Base-by-base conservation (phyloP, 2,797 vertebrate genomes). In the Octomys mimax region DNA sequence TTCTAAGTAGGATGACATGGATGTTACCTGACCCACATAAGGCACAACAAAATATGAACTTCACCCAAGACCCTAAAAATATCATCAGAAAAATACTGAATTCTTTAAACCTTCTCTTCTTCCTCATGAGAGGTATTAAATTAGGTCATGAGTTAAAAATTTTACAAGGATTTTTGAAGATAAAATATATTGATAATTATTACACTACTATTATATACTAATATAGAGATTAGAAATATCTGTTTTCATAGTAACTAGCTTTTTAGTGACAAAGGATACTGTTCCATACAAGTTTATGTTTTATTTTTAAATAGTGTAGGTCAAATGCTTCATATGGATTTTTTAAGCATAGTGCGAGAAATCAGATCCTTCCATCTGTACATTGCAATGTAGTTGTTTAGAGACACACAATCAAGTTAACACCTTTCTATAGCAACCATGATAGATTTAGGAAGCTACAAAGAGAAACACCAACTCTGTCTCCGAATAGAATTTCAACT, bases 111-210 rank as follows among this genome's bases (percentile, higher is more conserved):
- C 1, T 71, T 62, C 24, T 54, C 26, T 66, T 64, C 31, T 16
- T 46, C 36, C 18, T 85, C 28, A 79, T 54, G 10, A 16, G 70
- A 36, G 36, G 9, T 2, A 79, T 71, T n/a, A 13, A 42, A 7
- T 83, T 36, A 59, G 3, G 22, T 79, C 71, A 33, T 85, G 64
- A 59, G 77, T 87, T 88, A 87, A 94, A 81, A 59, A 31, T n/a
- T 79, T 28, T 21, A 52, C 36, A 19, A 16, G 1, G 0, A 36
- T 68, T n/a, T 85, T 68, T 42, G 12, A 81, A 31, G 61, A 59
- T 64, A 42, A 73, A 95, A 68, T 85, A 4, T 85, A 83, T 31
- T 89, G 22, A 66, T 89, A 93, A 83, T 70, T 68, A 28, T 75
- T 86, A 10, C 1, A 61, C 9, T 73, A 75, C 10, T 28, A 16